Base-by-base conservation (phyloP, 2,797 vertebrate genomes). In the Agapornis canus region DNA sequence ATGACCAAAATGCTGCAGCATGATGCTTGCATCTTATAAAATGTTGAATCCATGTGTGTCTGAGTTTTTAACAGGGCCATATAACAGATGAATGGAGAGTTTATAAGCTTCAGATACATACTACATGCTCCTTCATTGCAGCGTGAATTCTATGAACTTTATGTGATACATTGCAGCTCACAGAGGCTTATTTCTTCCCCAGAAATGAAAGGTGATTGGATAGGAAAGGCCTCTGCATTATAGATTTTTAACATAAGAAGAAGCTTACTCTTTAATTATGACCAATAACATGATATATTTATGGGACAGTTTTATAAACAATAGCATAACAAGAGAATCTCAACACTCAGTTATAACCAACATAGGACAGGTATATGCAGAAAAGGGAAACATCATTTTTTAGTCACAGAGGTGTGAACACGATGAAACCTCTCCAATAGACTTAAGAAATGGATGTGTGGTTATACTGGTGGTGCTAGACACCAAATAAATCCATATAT, bases 1-100 rank as follows among this genome's bases (percentile, higher is more conserved):
- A 19, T 0, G 0, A 6, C 20, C 3, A 1, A 2, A 59, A 48
- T 37, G 9, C 12, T 75, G 25, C 25, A 75, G 16, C 8, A 5
- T 39, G 22, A 32, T 19, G 18, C 5, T 52, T 83, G 29, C 16
- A 37, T 7, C 17, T 69, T 21, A 21, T 11, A 59, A 69, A 92
- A 43, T 37, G 20, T 29, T 51, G 27, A 64, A 88, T 4, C 3
- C 11, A 6, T 29, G 11, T 14, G 4, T 60, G 15, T n/a, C 70
- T 21, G 27, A 45, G 17, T 21, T 75, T 71, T 78, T 48, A 15
- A 37, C 9, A 52, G 13, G 14, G 5, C 6, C 3, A 0, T 22
- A 4, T 13, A 82, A 23, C 11, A 45, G 12, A 23, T 45, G 40
- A 66, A 54, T 5, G 43, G 9, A 18, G 5, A 42, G 39, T 40